A percentile compares a stretch with the other conserved stretches of the same genome.
Evolutionary conservation across 2,113 vertebrate species (phyloP).

Genomic region (Ceyx melanurus): DNA sequence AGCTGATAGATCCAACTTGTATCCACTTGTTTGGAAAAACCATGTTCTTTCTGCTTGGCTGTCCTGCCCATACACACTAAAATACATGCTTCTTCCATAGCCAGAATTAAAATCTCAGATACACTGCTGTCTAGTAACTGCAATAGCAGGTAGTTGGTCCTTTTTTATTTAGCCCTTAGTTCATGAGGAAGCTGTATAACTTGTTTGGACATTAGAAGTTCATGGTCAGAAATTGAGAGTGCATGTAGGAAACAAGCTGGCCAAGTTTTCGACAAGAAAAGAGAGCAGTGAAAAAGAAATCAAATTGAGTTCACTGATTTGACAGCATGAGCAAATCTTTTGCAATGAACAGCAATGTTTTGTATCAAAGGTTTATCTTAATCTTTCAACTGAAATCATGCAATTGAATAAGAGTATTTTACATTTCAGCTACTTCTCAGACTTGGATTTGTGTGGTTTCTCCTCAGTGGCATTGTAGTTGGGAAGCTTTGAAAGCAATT

Average conservation of each 20-base stretch:
- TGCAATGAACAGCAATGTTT: background rate
- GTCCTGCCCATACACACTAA: background rate
- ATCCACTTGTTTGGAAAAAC: background rate
- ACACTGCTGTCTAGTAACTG: background rate
- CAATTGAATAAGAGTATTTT: background rate
- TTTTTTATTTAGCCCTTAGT: background rate
- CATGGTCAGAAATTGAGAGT: background rate
- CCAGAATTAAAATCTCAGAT: background rate
- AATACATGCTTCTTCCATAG: background rate
- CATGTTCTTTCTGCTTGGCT: background rate
- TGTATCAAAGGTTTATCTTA: background rate
- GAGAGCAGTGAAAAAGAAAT: background rate
- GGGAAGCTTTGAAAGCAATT: background rate
- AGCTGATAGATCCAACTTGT: background rate
- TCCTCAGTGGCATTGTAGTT: background rate
- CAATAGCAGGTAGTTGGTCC: background rate
- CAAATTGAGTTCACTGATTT: background rate
- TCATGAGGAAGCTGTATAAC: background rate
- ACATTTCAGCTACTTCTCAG: background rate
- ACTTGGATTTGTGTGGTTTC: background rate
- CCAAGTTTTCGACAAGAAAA: background rate
- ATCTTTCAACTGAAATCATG: background rate
- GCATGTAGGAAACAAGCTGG: background rate
- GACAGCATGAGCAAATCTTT: background rate
- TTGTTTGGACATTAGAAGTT: background rate